A percentile compares a stretch with the other conserved stretches of the same genome.
phyloP scores from a whole-genome alignment of 2,797 vertebrate species.

The Holocentrus rufus region DNA sequence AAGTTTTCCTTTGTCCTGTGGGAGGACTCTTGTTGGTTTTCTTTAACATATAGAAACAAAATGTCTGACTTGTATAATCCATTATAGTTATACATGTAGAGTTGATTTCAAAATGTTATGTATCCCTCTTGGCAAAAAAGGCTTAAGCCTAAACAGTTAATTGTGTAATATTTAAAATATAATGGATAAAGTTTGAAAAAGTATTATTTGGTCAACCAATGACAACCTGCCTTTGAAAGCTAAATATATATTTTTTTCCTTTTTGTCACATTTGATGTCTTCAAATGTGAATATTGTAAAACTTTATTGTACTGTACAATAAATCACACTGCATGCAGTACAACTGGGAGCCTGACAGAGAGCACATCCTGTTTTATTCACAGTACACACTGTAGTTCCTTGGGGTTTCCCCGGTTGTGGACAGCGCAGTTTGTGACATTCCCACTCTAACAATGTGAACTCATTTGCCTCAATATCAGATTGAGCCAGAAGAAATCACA shows the following conservation, averaged over 20 bases:
- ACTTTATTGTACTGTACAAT: too few species aligned
- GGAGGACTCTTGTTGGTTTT: background rate
- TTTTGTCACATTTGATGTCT: background rate
- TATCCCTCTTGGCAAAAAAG: background rate
- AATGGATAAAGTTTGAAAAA: too few species aligned
- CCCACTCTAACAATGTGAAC: constrained; percentile 30
- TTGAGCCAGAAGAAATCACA: background rate
- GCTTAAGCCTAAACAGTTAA: too few species aligned
- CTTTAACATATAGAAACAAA: background rate
- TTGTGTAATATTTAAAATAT: too few species aligned
- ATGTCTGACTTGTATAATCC: background rate
- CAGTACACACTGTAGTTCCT: constrained; percentile 39
- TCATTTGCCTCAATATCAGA: constrained; percentile 27
- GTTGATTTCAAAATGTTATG: background rate
- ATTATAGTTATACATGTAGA: background rate
- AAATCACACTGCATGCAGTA: constrained; percentile 26
- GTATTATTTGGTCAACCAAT: background rate
- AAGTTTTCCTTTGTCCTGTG: background rate
- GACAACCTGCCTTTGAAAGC: constrained; percentile 11
- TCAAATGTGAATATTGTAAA: constrained; percentile 39
- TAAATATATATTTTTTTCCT: background rate
- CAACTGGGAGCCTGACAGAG: constrained; percentile 26
- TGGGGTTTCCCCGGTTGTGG: constrained; percentile 26
- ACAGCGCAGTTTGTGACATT: constrained; percentile 21
- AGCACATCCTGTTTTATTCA: constrained; percentile 28